These are phyloP conservation scores for Drosophila lutescens DNA, from an alignment of 2,888 invertebrate species.

Conservation along the genomic window DNA sequence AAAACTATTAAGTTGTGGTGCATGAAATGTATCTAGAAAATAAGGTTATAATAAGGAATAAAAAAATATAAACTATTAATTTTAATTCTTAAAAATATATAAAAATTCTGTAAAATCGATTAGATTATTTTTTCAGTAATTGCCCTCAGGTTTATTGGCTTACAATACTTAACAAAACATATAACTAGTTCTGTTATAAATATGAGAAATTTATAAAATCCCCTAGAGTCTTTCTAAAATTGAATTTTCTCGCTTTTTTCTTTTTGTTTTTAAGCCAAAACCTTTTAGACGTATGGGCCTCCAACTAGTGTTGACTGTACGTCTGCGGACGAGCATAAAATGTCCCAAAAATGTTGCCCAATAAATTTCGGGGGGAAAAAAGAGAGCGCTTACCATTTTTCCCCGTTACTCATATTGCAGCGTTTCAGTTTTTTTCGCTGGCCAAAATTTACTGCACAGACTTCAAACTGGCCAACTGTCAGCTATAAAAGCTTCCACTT, in stretches of 20 bases:
- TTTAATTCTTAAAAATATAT: too few relatives aligned
- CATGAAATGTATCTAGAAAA: too few relatives aligned
- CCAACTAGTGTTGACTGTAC: slow-evolving; percentile 9
- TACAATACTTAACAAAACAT: too few relatives aligned
- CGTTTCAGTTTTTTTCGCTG: slow-evolving; percentile 17
- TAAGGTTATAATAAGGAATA: too few relatives aligned
- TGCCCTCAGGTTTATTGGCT: too few relatives aligned
- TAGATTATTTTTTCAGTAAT: too few relatives aligned
- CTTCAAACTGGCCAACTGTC: slow-evolving; percentile 48
- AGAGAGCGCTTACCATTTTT: slow-evolving; percentile 13
- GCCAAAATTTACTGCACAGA: slow-evolving; percentile 54
- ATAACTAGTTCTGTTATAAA: too few relatives aligned
- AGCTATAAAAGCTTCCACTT: slow-evolving; percentile 55
- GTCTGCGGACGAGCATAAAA: slow-evolving; percentile 45
- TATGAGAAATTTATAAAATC: neutral
- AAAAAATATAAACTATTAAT: too few relatives aligned
- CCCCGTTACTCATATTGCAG: slow-evolving; percentile 33
- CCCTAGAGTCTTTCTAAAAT: neutral
- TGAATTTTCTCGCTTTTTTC: neutral
- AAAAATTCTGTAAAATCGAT: neutral
- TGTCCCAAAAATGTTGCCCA: slow-evolving; percentile 38
- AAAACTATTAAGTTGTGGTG: too few relatives aligned
- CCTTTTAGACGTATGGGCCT: neutral
- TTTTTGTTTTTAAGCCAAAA: neutral
- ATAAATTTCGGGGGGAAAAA: slow-evolving; percentile 22